phyloP scores from a whole-genome alignment of 2,113 vertebrate genomes.

The Trichechus manatus region DNA sequence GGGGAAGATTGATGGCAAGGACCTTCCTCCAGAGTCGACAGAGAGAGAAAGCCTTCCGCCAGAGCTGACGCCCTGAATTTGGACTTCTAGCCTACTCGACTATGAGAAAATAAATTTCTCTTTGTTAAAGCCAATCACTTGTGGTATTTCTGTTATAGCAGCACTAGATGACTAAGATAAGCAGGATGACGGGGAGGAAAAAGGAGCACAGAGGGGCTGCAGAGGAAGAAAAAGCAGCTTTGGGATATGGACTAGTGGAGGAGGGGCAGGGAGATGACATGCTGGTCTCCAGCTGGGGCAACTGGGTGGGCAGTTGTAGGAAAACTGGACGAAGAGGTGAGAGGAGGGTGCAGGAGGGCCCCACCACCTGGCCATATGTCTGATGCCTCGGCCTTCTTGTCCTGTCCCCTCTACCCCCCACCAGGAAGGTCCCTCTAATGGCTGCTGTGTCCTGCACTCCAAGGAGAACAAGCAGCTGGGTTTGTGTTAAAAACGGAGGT shows the following conservation, averaged over 20 bases:
- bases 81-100: too few relatives aligned
- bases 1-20: too few relatives aligned
- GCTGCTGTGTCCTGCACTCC: not conserved
- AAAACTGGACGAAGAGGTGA: accelerated
- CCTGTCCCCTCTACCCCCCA: not conserved
- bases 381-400: not conserved
- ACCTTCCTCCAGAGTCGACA: too few relatives aligned
- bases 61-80: too few relatives aligned
- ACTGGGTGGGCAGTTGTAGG: not conserved
- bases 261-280: not conserved
- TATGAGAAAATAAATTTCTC: too few relatives aligned
- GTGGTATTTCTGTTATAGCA: too few relatives aligned
- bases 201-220: not conserved
- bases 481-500: conserved; percentile 66
- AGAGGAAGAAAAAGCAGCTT: not conserved
- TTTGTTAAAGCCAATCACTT: too few relatives aligned
- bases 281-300: not conserved
- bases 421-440: not conserved
- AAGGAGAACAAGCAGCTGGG: conserved; percentile 49
- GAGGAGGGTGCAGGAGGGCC: not conserved
- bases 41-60: too few relatives aligned
- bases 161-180: not conserved
- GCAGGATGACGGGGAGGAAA: not conserved
- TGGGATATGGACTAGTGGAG: not conserved
- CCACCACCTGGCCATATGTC: not conserved